phyloP scores from a whole-genome alignment of 2,113 vertebrate species.

The Tenrec ecaudatus region DNA sequence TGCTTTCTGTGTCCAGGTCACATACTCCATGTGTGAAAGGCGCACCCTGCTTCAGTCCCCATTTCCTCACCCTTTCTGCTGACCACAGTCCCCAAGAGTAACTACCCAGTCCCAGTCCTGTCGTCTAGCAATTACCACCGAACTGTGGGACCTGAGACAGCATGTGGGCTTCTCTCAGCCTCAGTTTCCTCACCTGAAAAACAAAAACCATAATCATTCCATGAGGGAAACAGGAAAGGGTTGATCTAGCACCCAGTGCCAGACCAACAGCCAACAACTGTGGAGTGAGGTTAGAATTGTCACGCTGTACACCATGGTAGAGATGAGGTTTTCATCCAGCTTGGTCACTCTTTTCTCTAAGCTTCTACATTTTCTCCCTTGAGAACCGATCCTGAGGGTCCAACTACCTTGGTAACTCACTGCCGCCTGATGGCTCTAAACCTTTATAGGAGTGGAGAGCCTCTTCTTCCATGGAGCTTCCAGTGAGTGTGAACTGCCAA shows the following conservation, averaged over 20 bases:
- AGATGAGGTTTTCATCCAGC: background rate
- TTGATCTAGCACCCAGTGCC: accelerated
- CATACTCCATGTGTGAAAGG: no score
- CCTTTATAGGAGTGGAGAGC: no score
- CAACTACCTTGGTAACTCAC: no score
- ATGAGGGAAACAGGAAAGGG: background rate
- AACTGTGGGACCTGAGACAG: no score
- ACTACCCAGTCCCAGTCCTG: accelerated
- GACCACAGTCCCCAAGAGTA: background rate
- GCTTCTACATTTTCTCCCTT: background rate
- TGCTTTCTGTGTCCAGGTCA: background rate
- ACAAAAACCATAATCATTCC: accelerated
- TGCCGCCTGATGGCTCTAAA: no score
- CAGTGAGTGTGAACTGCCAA: no score
- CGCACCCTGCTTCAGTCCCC: background rate
- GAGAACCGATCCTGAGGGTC: background rate
- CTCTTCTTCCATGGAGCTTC: no score
- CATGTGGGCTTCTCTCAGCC: background rate
- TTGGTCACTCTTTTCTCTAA: no score
- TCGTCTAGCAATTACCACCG: background rate
- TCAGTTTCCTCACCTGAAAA: background rate
- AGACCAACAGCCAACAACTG: accelerated
- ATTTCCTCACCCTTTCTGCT: no score
- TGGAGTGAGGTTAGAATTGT: accelerated
- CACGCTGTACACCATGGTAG: accelerated